Conservation (phyloP, 2,113 vertebrate genomes). For the Chaetodon auriga region DNA sequence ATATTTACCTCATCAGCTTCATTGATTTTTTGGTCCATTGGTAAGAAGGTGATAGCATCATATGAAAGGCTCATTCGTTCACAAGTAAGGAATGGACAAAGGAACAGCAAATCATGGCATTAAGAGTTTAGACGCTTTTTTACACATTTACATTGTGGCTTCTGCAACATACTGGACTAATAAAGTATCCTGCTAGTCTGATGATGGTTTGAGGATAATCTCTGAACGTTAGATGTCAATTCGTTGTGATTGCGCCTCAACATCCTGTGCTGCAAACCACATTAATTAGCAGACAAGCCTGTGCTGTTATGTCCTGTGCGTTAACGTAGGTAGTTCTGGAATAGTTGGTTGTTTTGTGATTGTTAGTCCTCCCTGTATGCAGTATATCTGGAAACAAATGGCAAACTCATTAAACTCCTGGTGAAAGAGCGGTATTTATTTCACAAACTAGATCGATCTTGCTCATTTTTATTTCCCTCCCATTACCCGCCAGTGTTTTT, state of each 20-base stretch:
- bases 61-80: no score
- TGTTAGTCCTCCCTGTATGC: not conserved
- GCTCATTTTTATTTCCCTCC: not conserved
- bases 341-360: not conserved
- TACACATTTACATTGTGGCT: no score
- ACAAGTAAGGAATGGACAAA: no score
- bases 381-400: not conserved
- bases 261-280: not conserved
- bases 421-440: not conserved
- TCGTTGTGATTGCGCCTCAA: not conserved
- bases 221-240: not conserved
- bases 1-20: no score
- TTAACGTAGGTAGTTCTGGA: not conserved
- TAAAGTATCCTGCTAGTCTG: not conserved
- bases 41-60: no score
- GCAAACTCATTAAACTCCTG: not conserved
- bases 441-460: not conserved
- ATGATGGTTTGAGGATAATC: not conserved
- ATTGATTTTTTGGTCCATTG: no score
- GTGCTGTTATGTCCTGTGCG: no score
- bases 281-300: not conserved
- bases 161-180: not conserved
- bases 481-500: not conserved
- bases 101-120: no score
- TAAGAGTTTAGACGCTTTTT: no score